Base-by-base conservation (phyloP, 2,888 invertebrate genomes). In the Pachydiplax longipennis region DNA sequence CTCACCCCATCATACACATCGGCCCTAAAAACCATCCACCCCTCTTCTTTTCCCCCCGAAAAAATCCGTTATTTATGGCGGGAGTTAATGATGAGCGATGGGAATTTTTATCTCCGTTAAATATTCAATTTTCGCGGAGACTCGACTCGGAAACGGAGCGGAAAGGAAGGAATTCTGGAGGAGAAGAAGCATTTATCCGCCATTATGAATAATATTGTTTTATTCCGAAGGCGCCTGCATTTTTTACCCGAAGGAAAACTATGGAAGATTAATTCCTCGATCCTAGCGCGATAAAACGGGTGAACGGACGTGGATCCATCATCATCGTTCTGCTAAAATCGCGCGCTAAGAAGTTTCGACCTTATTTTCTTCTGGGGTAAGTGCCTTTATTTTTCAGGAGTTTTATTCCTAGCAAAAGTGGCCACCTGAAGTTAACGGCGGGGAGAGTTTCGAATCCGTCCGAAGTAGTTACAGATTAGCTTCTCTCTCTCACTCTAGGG, bases 61-160 rank as follows among this genome's bases (percentile, higher is more conserved):
- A 61, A 87, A 87, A 22, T 22, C 61, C 35, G 58, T 87, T 87
- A 87, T 87, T 87, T 87, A 87, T 65, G 37, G 87, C n/a, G 61
- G 37, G 37, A 61, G 40, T 37, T 87, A 87, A 87, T 87, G 87
- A 87, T 87, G 87, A 87, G 87, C 61, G 87, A 87, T 61, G 87
- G 87, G 87, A 61, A 83, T 35, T 87, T 87, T 87, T 83, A 83
- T 83, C 83, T 31, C 83, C 58, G 58, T 83, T 87, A 87, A 87
- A 81, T 61, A 87, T 87, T 87, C 87, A 37, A 53, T 83, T 31
- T 10, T 61, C 61, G 61, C 87, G 61, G 61, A 87, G 61, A 58
- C 31, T 83, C 83, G 22, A 31, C 35, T 53, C 58, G 87, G 87
- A 61, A 87, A 61, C 87, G 35, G 61, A 65, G 87, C n/a, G 35